phyloP scores from a whole-genome alignment of 1,140 invertebrate species.

The Probaryconus sp. region DNA sequence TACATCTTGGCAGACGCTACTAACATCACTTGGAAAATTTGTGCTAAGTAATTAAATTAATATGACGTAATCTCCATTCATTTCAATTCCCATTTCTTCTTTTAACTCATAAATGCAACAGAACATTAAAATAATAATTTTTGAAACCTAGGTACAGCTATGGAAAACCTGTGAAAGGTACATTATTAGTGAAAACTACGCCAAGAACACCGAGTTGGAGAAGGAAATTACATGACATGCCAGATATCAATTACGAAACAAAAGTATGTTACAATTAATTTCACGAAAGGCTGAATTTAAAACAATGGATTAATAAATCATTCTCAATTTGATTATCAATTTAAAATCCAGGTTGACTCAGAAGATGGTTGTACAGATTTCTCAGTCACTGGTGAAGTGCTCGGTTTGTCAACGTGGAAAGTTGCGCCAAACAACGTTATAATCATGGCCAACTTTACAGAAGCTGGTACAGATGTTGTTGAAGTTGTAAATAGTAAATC shows the following conservation, averaged over 20 bases:
- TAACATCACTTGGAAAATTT: conserved; percentile 79
- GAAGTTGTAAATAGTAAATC: conserved; percentile 81
- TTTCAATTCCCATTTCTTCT: too few species aligned
- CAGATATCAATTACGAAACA: conserved; percentile 73
- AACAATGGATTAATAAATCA: neutral
- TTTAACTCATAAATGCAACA: too few species aligned
- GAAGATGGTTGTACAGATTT: conserved; percentile 78
- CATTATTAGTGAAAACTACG: conserved; percentile 74
- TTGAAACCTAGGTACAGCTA: conserved; percentile 85
- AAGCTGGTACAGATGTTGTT: conserved; percentile 81
- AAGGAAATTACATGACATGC: conserved; percentile 70
- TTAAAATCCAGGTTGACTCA: conserved; percentile 56
- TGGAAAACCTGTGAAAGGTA: conserved; percentile 84
- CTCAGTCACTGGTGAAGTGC: conserved; percentile 69
- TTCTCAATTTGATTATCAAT: neutral
- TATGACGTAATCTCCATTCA: neutral
- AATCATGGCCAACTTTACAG: conserved; percentile 80
- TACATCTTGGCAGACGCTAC: conserved; percentile 80
- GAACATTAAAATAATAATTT: too few species aligned
- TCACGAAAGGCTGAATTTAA: too few species aligned
- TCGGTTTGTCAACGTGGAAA: conserved; percentile 77
- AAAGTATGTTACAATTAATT: conserved; percentile 58
- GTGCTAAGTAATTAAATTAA: conserved; percentile 78
- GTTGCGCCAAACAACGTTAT: conserved; percentile 77
- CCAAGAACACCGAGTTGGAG: conserved; percentile 73